phyloP scores from a whole-genome alignment of 2,113 vertebrate genomes.

The Hypanus sabinus region DNA sequence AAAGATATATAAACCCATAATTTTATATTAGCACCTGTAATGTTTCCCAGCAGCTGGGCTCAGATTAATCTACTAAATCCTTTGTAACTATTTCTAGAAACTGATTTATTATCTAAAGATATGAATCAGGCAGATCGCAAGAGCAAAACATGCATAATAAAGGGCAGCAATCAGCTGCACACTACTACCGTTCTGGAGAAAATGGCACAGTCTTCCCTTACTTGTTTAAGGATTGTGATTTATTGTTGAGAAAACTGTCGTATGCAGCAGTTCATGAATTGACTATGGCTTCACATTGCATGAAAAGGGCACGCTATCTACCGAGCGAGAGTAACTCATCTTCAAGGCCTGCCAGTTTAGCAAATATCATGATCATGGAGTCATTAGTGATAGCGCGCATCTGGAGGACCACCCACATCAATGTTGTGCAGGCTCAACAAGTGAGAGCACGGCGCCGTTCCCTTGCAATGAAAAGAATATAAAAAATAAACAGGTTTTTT shows the following conservation, averaged over 20 bases:
- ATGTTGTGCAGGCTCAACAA: not conserved
- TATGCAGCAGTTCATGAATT: slow-evolving; percentile 18
- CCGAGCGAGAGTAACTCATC: slow-evolving; percentile 3
- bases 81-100: slow-evolving; percentile 20
- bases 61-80: slow-evolving; percentile 8
- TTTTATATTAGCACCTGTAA: not conserved
- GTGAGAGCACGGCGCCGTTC: not conserved
- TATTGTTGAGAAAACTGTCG: not conserved
- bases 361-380: slow-evolving; percentile 22
- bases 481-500: not conserved
- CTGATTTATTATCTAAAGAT: slow-evolving; percentile 8
- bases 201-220: not conserved
- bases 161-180: not conserved
- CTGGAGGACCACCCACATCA: not conserved
- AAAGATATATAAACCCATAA: not conserved
- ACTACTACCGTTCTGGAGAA: not conserved
- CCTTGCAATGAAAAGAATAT: not conserved
- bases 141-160: not conserved
- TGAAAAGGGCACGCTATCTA: slow-evolving; percentile 16
- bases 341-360: slow-evolving; percentile 16
- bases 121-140: not conserved
- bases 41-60: not conserved
- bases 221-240: slow-evolving; percentile 32
- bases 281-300: slow-evolving; percentile 9
- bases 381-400: not conserved